These are phyloP conservation scores for Neoarius graeffei DNA, from an alignment of 2,113 vertebrate species.

Conservation along the genomic window DNA sequence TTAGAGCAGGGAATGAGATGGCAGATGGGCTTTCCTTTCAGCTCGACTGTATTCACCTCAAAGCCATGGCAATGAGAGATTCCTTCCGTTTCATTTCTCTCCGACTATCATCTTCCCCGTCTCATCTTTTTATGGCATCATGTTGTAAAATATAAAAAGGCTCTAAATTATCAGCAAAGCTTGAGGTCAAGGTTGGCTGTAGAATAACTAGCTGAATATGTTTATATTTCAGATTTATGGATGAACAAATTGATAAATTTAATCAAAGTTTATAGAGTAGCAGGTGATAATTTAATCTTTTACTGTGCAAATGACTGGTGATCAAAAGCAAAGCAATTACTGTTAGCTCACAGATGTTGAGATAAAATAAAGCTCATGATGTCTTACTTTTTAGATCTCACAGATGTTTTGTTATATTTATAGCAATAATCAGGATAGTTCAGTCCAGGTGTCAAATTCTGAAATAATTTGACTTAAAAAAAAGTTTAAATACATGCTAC, in stretches of 20 bases:
- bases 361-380: neutral
- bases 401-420: neutral
- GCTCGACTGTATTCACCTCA: conserved; percentile 4
- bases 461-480: neutral
- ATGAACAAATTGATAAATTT: neutral
- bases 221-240: neutral
- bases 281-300: neutral
- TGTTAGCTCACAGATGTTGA: neutral
- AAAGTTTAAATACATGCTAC: neutral
- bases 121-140: neutral
- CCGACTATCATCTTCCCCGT: neutral
- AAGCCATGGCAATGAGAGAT: neutral
- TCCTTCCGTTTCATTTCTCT: neutral
- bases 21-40: conserved; percentile 11
- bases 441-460: neutral
- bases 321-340: neutral
- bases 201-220: neutral
- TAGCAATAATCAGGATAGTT: neutral
- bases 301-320: neutral
- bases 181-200: neutral
- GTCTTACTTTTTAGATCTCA: neutral
- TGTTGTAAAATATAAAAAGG: neutral
- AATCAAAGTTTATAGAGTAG: neutral
- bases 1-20: neutral
- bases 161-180: neutral